These are phyloP conservation scores for Harmothoe impar DNA, from an alignment of 2,888 invertebrate species.

Conservation along the genomic window DNA sequence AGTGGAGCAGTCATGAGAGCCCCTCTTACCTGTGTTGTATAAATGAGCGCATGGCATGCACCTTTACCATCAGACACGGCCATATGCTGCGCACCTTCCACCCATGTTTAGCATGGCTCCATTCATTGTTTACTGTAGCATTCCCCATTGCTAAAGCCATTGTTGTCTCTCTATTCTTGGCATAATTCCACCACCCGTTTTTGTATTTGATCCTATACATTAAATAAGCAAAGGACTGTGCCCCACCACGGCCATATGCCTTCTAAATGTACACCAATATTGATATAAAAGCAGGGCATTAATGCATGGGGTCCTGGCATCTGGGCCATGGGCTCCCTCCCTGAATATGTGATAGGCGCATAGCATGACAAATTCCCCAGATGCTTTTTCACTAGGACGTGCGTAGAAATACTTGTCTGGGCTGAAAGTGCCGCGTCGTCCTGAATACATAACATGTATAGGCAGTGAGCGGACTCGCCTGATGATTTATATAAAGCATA, in stretches of 20 bases:
- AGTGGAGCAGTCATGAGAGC: conserved; percentile 3
- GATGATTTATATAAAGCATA: conserved; percentile 19
- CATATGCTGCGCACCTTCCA: conserved; percentile 4
- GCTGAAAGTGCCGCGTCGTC: background rate
- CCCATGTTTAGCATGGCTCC: background rate
- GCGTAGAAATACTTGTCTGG: conserved; percentile 24
- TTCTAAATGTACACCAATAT: conserved; percentile 39
- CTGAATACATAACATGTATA: background rate
- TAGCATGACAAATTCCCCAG: conserved; percentile 34
- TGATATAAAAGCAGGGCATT: conserved; percentile 33
- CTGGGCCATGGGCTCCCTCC: background rate
- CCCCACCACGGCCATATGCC: background rate
- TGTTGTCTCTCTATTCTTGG: conserved; percentile 10
- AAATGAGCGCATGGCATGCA: conserved; percentile 20
- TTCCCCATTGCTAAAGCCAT: background rate
- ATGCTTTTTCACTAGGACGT: conserved; percentile 21
- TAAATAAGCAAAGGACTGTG: background rate
- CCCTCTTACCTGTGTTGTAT: conserved; percentile 11
- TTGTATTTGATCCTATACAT: background rate
- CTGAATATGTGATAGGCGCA: conserved; percentile 33
- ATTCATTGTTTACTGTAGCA: conserved; percentile 14
- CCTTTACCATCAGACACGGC: background rate
- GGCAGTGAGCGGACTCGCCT: background rate
- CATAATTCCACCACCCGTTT: background rate
- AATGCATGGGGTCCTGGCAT: conserved; percentile 1